Evolutionary conservation across 2,888 invertebrate genomes (phyloP).

Genomic region (Eupithecia subfuscata): DNA sequence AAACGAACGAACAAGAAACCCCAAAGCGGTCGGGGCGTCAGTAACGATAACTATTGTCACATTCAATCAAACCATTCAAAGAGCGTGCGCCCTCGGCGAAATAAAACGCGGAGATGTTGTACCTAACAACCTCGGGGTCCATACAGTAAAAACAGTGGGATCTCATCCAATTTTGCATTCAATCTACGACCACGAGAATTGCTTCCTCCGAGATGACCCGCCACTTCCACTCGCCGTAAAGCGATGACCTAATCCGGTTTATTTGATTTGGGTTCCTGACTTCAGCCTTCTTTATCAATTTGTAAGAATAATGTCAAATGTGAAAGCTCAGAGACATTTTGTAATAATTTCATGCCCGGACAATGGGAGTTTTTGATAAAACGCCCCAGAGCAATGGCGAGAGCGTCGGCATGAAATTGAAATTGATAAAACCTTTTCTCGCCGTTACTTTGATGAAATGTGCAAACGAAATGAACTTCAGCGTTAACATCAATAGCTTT

Average conservation of each 20-base stretch:
- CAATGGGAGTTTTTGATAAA: constrained; percentile 43
- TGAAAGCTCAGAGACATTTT: constrained; percentile 48
- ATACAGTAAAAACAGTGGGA: constrained; percentile 80
- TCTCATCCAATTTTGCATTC: constrained; percentile 84
- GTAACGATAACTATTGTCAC: constrained; percentile 80
- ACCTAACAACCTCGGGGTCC: constrained; percentile 70
- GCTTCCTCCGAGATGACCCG: constrained; percentile 82
- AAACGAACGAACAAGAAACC: constrained; percentile 61
- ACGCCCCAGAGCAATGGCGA: constrained; percentile 36
- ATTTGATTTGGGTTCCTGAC: constrained; percentile 80
- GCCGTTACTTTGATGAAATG: constrained; percentile 29
- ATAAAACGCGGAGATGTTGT: constrained; percentile 71
- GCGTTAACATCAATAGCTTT: background rate
- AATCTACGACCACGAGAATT: constrained; percentile 82
- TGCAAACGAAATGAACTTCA: constrained; percentile 31
- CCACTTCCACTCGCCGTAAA: constrained; percentile 80
- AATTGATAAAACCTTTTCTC: constrained; percentile 45
- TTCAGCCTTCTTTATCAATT: constrained; percentile 74
- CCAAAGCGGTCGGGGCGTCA: constrained; percentile 60
- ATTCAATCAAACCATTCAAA: constrained; percentile 80
- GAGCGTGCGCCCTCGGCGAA: constrained; percentile 69
- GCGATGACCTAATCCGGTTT: constrained; percentile 82
- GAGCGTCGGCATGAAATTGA: constrained; percentile 38
- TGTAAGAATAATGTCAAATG: constrained; percentile 64
- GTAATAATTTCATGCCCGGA: constrained; percentile 44